Evolutionary conservation across 2,113 vertebrate species (phyloP), one percentile per base, ranked within the genome.

Genomic region (Brachypodius melanocephalos): DNA sequence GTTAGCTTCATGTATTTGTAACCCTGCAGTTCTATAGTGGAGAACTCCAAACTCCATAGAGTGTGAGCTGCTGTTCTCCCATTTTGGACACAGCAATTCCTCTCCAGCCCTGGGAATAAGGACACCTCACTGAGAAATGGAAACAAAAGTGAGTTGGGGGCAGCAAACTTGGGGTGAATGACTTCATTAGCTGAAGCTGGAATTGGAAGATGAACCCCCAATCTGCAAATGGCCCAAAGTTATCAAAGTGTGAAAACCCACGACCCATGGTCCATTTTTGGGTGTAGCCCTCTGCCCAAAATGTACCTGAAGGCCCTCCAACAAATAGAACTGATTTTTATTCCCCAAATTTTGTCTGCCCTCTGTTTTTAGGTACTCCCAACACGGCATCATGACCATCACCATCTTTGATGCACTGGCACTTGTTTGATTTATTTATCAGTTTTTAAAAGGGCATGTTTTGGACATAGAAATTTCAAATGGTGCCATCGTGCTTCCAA

Each of bases 261-360:
- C 21, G 11, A 21, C 5, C 3, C 0, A 1, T 12, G 0, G 1
- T 17, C 22, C 31, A 42, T 17, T 63, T n/a, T 43, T 29, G 18
- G 18, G 31, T 42, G 36, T n/a, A 63, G 11, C 10, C 18, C 31
- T n/a, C 29, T n/a, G 29, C 46, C 22, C 0, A 0, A 51, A 77
- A n/a, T 40, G 4, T n/a, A 62, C 29, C 29, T 51, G 29, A n/a
- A 77, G 18, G 18, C 24, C 29, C 36, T 28, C 28, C 24, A n/a
- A 14, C 22, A 77, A 52, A n/a, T 42, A 17, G 3, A 42, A 42
- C 18, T 28, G 5, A 29, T 28, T 52, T 52, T 29, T 21, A 42
- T 22, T 43, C 31, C 18, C 59, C 42, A 22, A 17, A 43, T 63
- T 29, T 52, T 78, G 18, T 65, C 59, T 63, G 36, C 18, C 48